These are phyloP conservation scores for Centropus bengalensis DNA, from an alignment of 2,113 vertebrate genomes.

Conservation along the genomic window DNA sequence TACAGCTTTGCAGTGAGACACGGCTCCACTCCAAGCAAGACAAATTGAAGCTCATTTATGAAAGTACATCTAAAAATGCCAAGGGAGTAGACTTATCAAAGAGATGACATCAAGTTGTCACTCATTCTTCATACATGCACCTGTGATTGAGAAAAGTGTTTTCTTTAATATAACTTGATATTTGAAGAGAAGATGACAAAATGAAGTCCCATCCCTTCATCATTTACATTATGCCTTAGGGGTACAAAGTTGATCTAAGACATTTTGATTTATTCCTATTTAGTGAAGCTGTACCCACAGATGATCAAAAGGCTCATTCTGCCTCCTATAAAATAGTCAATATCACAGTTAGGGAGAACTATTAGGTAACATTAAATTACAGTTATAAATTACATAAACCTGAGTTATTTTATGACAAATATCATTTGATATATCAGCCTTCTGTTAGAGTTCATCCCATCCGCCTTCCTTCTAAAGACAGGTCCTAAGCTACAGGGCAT, in stretches of 20 bases:
- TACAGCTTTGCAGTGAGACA: constrained; percentile 50
- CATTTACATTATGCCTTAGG: constrained; percentile 71
- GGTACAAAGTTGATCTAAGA: constrained; percentile 71
- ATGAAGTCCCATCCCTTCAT: constrained; percentile 67
- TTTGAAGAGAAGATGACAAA: constrained; percentile 77
- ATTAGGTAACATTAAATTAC: constrained; percentile 48
- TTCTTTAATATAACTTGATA: constrained; percentile 80
- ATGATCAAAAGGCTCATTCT: constrained; percentile 49
- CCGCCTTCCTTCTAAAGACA: neutral
- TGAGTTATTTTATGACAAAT: constrained; percentile 41
- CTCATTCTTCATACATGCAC: constrained; percentile 56
- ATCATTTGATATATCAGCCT: neutral
- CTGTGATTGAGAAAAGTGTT: constrained; percentile 77
- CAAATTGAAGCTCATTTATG: constrained; percentile 75
- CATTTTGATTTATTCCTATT: constrained; percentile 67
- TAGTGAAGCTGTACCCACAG: constrained; percentile 46
- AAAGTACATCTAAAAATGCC: constrained; percentile 75
- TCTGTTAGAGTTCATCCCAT: constrained; percentile 24
- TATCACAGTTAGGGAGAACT: constrained; percentile 38
- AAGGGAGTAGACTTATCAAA: constrained; percentile 78
- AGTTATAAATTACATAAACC: constrained; percentile 37
- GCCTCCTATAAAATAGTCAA: constrained; percentile 61
- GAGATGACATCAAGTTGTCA: constrained; percentile 77
- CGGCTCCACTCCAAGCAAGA: constrained; percentile 64
- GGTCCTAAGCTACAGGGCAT: neutral